Percentiles rank a stretch among this genome's conserved stretches.
phyloP scores from a whole-genome alignment of 2,888 invertebrate genomes.

The Timema cristinae region DNA sequence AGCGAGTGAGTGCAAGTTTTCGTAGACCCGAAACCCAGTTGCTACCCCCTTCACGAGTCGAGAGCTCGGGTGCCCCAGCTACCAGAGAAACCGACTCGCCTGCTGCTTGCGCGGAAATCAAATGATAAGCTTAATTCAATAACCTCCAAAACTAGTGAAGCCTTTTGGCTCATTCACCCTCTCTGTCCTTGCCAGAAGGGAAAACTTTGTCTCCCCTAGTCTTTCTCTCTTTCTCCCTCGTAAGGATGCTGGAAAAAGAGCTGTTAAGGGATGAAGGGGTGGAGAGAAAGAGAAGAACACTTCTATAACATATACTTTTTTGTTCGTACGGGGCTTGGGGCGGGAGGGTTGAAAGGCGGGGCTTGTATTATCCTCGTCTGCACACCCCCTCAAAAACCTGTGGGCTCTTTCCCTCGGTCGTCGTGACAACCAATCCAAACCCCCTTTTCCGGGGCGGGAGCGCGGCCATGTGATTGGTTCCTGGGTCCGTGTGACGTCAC shows the following conservation, averaged over 20 bases:
- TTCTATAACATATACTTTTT: no score
- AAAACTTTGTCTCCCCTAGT: no score
- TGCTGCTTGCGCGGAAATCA: constrained; percentile 53
- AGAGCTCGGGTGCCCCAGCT: neutral
- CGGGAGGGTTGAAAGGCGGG: no score
- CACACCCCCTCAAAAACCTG: no score
- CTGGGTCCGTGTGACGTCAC: constrained; percentile 40
- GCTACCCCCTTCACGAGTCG: no score
- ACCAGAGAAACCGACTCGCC: constrained; percentile 36
- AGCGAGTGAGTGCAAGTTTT: neutral
- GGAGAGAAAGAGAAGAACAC: no score
- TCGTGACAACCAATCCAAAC: constrained; percentile 23
- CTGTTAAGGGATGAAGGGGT: no score
- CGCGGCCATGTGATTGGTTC: constrained; percentile 19
- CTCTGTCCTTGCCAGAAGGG: neutral
- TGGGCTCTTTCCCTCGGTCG: neutral
- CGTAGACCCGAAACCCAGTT: no score
- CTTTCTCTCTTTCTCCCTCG: neutral
- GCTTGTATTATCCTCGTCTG: no score
- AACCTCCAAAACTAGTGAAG: constrained; percentile 47
- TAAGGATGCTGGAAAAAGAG: no score
- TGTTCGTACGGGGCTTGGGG: no score
- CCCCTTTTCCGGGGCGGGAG: constrained; percentile 15
- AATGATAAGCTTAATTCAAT: constrained; percentile 80
- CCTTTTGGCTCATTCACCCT: constrained; percentile 11